A percentile compares a stretch with the other conserved stretches of the same genome.
Evolutionary conservation across 2,797 vertebrate species (phyloP).

Genomic region (Leucoraja ocellata): DNA sequence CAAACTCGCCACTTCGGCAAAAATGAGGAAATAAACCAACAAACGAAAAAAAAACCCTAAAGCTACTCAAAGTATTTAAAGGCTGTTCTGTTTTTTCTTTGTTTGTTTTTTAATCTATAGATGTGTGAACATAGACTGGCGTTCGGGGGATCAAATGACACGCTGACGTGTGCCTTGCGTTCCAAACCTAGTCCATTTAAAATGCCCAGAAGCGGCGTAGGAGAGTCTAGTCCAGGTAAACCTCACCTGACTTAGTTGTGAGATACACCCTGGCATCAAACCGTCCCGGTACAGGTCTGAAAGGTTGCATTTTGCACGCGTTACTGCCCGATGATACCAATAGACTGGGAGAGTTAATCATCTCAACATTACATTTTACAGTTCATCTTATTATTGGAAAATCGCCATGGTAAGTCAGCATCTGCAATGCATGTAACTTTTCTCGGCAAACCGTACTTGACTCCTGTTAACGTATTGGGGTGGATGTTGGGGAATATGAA

Average conservation of each 20-base stretch:
- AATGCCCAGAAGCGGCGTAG: neutral
- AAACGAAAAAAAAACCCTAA: constrained; percentile 11
- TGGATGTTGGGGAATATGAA: no score
- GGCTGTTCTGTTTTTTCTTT: neutral
- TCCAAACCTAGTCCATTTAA: neutral
- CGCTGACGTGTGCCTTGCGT: neutral
- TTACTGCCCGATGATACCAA: neutral
- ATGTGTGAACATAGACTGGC: neutral
- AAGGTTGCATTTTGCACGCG: no score
- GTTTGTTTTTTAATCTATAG: neutral
- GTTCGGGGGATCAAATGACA: neutral
- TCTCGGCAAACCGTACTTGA: neutral
- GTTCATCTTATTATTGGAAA: neutral
- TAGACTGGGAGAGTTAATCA: neutral
- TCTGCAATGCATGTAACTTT: neutral
- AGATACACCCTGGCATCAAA: neutral
- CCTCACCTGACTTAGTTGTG: neutral
- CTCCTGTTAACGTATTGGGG: neutral
- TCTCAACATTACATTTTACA: neutral
- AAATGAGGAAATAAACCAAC: neutral
- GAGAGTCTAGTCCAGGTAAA: neutral
- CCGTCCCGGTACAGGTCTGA: neutral
- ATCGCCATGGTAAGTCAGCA: neutral
- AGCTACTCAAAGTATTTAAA: neutral
- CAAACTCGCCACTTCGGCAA: neutral